phyloP scores from a whole-genome alignment of 2,888 invertebrate species.

The Tubiluchus corallicola region DNA sequence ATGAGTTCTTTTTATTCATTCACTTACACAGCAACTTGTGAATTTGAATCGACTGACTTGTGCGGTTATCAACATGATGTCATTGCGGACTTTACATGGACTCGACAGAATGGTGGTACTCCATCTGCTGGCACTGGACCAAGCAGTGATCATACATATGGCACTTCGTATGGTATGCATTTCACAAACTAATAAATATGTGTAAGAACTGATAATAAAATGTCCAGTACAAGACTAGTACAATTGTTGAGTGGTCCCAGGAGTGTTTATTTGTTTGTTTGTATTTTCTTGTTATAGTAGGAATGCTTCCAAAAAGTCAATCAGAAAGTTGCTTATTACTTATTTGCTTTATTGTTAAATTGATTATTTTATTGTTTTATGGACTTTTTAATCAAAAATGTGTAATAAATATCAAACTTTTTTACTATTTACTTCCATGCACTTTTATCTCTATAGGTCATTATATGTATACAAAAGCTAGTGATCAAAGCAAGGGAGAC shows the following conservation, averaged over 20 bases:
- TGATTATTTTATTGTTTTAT: too few relatives aligned
- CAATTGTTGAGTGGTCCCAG: too few relatives aligned
- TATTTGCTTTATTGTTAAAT: too few relatives aligned
- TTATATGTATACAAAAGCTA: background rate
- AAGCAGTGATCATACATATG: conserved; percentile 7
- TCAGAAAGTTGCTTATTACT: too few relatives aligned
- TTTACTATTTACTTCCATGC: too few relatives aligned
- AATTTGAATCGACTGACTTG: conserved; percentile 19
- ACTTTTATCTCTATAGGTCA: background rate
- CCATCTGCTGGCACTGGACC: conserved; percentile 19
- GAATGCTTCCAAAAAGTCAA: too few relatives aligned
- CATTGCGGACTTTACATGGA: conserved; percentile 19
- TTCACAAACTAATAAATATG: background rate
- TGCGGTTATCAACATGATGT: conserved; percentile 20
- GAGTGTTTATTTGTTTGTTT: too few relatives aligned
- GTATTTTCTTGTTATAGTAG: too few relatives aligned
- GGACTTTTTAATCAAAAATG: too few relatives aligned
- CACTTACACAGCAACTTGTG: conserved; percentile 17
- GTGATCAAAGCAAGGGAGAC: background rate
- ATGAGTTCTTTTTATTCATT: too few relatives aligned
- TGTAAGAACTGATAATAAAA: background rate
- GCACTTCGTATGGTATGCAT: background rate
- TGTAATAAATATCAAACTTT: too few relatives aligned
- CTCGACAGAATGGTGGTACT: conserved; percentile 16
- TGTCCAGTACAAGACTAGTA: too few relatives aligned